Percentiles rank a stretch among this genome's conserved stretches.
Conservation (phyloP, 2,113 vertebrate species). For the Corythoichthys haematopterus region DNA sequence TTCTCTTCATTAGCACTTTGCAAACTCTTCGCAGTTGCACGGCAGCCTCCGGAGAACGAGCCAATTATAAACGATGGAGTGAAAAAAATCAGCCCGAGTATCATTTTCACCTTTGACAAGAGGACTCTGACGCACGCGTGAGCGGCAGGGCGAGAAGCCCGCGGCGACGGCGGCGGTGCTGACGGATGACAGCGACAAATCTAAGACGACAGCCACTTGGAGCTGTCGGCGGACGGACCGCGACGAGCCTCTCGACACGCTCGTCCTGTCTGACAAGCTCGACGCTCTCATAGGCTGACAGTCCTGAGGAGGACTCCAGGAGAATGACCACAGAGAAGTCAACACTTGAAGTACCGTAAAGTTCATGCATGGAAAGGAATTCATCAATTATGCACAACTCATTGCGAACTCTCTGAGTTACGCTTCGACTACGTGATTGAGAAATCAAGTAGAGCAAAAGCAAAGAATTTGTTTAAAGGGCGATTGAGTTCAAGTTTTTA, state of each 20-base stretch:
- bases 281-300: neutral
- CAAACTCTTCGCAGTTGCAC: slow-evolving; percentile 1
- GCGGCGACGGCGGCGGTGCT: neutral
- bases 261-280: neutral
- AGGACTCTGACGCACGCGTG: too few relatives aligned
- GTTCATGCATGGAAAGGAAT: neutral
- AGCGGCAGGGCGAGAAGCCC: neutral
- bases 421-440: too few relatives aligned
- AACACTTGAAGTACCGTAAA: neutral
- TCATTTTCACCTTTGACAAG: slow-evolving; percentile 9
- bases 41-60: neutral
- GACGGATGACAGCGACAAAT: slow-evolving; percentile 6
- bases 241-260: slow-evolving; percentile 2
- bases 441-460: too few relatives aligned
- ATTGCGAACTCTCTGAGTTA: too few relatives aligned
- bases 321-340: neutral
- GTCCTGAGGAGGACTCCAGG: neutral
- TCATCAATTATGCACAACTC: too few relatives aligned
- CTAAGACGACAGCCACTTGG: slow-evolving; percentile 8
- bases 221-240: neutral
- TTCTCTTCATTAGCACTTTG: slow-evolving; percentile 7
- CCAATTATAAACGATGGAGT: slow-evolving; percentile 1
- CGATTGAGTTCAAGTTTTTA: too few relatives aligned
- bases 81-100: neutral
- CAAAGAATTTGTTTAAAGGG: too few relatives aligned